Evolutionary conservation across 2,888 invertebrate species (phyloP).

Genomic region (Nephrotoma flavescens): DNA sequence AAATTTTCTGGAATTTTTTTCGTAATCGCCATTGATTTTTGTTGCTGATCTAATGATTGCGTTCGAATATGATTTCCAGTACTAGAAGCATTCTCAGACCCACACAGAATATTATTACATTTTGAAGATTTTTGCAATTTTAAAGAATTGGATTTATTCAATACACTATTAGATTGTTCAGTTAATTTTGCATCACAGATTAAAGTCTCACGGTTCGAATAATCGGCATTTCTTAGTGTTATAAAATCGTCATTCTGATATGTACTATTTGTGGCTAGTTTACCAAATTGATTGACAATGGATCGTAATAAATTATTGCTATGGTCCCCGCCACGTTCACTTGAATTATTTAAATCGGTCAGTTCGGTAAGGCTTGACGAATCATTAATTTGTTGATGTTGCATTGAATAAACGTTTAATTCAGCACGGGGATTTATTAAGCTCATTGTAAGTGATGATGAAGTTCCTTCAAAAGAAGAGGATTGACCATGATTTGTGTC

Average conservation of each 20-base stretch:
- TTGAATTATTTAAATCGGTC: slow-evolving; percentile 21
- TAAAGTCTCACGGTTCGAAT: slow-evolving; percentile 26
- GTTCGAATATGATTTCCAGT: slow-evolving; percentile 9
- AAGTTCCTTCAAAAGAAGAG: not conserved
- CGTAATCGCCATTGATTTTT: slow-evolving; percentile 18
- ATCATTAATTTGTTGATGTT: slow-evolving; percentile 10
- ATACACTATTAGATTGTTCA: slow-evolving; percentile 15
- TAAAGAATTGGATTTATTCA: not conserved
- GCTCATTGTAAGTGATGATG: not conserved
- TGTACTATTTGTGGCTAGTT: slow-evolving; percentile 11
- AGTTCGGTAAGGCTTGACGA: slow-evolving; percentile 21
- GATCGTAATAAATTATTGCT: slow-evolving; percentile 1
- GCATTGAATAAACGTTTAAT: slow-evolving; percentile 2
- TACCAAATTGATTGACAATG: slow-evolving; percentile 10
- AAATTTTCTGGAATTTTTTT: slow-evolving; percentile 32
- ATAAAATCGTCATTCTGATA: slow-evolving; percentile 20
- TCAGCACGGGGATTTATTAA: not conserved
- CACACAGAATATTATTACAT: not conserved
- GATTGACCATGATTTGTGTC: not conserved
- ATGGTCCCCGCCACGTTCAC: not conserved
- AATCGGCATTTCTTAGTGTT: slow-evolving; percentile 21
- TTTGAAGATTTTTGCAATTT: not conserved
- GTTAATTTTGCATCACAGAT: slow-evolving; percentile 19
- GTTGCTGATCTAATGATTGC: slow-evolving; percentile 12
- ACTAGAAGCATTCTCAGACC: slow-evolving; percentile 3